Conservation (phyloP, 2,797 vertebrate species). For the Hyperoplus immaculatus region DNA sequence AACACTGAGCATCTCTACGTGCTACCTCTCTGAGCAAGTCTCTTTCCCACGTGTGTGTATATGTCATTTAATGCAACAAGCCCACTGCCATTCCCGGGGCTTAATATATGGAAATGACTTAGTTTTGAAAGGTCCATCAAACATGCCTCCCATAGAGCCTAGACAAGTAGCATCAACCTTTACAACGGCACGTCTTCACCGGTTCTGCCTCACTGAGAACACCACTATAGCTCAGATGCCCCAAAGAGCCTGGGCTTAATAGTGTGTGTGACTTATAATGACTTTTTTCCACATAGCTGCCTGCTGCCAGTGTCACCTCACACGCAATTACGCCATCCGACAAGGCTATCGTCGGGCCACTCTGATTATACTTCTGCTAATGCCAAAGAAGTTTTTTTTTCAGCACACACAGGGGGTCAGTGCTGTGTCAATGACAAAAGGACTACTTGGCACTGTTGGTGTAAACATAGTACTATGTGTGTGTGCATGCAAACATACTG, state of each 20-base stretch:
- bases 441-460: neutral
- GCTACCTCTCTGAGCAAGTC: neutral
- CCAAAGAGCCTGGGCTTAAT: constrained; percentile 64
- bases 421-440: neutral
- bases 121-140: neutral
- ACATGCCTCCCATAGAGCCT: neutral
- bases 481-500: neutral
- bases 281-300: constrained; percentile 76
- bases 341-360: constrained; percentile 31
- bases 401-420: constrained; percentile 23
- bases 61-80: neutral
- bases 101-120: neutral
- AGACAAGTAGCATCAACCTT: constrained; percentile 30
- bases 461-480: neutral
- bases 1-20: neutral
- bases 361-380: constrained; percentile 63
- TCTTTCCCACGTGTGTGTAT: neutral
- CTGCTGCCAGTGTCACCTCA: constrained; percentile 54
- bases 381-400: constrained; percentile 19
- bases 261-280: constrained; percentile 68
- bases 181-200: constrained; percentile 35
- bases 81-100: neutral
- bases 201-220: constrained; percentile 60
- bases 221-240: constrained; percentile 44
- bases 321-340: constrained; percentile 56